phyloP scores from a whole-genome alignment of 2,797 vertebrate genomes.

The Muraenolepis orangiensis region DNA sequence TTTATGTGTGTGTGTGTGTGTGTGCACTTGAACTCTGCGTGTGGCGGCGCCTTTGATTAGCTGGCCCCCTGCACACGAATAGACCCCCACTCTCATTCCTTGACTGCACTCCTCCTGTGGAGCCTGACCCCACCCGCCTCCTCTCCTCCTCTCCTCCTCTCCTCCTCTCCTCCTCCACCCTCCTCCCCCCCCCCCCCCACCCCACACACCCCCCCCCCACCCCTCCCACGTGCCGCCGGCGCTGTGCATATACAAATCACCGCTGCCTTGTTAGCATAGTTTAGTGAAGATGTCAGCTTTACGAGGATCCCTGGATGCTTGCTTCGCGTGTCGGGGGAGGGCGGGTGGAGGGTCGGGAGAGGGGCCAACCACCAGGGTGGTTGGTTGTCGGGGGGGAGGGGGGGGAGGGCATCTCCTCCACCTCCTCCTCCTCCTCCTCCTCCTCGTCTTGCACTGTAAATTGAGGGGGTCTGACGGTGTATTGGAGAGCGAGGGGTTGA shows the following conservation, averaged over 20 bases:
- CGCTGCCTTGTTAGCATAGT: conserved; percentile 78
- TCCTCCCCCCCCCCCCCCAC: background rate
- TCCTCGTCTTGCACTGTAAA: conserved; percentile 63
- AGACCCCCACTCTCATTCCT: conserved; percentile 24
- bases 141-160: conserved; percentile 12
- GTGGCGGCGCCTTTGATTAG: conserved; percentile 54
- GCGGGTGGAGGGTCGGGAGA: conserved; percentile 5
- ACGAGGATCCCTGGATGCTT: conserved; percentile 67
- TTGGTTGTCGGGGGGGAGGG: conserved; percentile 57
- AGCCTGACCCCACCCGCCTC: background rate
- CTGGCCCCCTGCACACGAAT: conserved; percentile 23
- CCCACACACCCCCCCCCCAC: conserved; percentile 17
- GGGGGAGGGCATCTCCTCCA: conserved; percentile 4
- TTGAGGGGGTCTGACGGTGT: conserved; percentile 56
- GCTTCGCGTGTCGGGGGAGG: conserved; percentile 67
- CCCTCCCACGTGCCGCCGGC: conserved; percentile 45
- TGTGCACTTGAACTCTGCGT: conserved; percentile 24
- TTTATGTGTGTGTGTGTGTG: conserved; percentile 16
- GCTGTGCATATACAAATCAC: conserved; percentile 78
- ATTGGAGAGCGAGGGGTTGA: conserved; percentile 47
- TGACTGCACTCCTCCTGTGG: conserved; percentile 9
- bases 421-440: no score
- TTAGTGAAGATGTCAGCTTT: conserved; percentile 81
- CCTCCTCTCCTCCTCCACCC: background rate
- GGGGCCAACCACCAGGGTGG: no score